Base-by-base conservation (phyloP, 1,140 invertebrate species). In the Microplitis mediator region DNA sequence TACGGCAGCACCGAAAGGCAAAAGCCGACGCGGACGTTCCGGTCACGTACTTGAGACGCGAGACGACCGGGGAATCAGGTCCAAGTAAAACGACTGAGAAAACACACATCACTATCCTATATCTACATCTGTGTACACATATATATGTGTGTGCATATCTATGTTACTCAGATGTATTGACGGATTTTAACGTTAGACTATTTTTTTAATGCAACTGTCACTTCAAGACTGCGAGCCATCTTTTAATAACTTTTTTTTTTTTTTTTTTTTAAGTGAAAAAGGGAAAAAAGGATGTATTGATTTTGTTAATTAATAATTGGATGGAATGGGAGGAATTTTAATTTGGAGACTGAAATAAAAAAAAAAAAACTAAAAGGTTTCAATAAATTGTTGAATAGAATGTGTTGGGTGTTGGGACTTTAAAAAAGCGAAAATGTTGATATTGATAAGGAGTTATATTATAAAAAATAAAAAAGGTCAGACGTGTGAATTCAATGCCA, bases 21-120 rank as follows among this genome's bases (percentile, higher is more conserved):
- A 56, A 58, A n/a, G 51, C 35, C 23, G 31, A 58, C 31, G 63
- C 52, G 50, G 70, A 66, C 35, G 62, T 72, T 72, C 70, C 70
- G 70, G 70, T 72, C 70, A 72, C 70, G 70, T 72, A 72, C 69
- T 54, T 58, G 52, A 72, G 70, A 66, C 70, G 63, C 70, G 54
- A 34, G 51, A 68, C 51, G 52, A 69, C 31, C 31, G 34, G 35
- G 34, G 62, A 72, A 69, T 61, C 68, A 36, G 60, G 51, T 58
- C n/a, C 35, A 50, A 65, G 52, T 56, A 52, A 65, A 36, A 16
- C 8, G 34, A 56, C 16, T 31, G 70, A 60, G 8, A 66, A 52
- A 66, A 45, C 31, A 35, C 45, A 56, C 45, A n/a, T 36, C 8
- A 36, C 31, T 35, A 67, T 16, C 5, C 16, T 9, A 23, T 4